Evolutionary conservation across 2,797 vertebrate species (phyloP).

Genomic region (Vultur gryphus): DNA sequence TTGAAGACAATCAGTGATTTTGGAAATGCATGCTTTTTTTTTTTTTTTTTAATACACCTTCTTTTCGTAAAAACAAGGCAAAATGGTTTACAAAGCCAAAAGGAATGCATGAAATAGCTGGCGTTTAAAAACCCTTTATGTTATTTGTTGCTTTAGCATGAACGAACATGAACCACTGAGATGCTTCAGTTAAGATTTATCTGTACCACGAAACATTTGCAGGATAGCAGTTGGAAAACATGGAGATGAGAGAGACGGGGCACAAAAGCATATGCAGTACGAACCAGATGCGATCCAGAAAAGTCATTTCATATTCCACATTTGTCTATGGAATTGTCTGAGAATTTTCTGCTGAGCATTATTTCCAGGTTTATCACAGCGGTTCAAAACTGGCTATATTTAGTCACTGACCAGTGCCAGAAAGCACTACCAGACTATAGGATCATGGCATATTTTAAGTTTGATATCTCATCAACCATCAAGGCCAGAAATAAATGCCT

Average conservation of each 20-base stretch:
- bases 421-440: constrained; percentile 54
- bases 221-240: background rate
- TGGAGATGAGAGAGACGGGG: background rate
- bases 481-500: constrained; percentile 52
- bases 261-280: background rate
- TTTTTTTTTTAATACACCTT: background rate
- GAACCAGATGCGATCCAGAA: background rate
- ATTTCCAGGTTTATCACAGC: constrained; percentile 56
- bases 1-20: constrained; percentile 2
- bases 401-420: constrained; percentile 44
- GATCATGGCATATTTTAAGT: constrained; percentile 61
- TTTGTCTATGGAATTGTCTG: constrained; percentile 60
- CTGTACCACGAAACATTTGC: background rate
- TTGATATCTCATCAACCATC: constrained; percentile 32
- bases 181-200: constrained; percentile 31
- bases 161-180: constrained; percentile 34
- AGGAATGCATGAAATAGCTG: constrained; percentile 54
- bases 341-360: constrained; percentile 51
- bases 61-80: constrained; percentile 35
- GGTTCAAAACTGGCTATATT: constrained; percentile 30
- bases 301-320: constrained; percentile 28
- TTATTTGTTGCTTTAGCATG: constrained; percentile 38
- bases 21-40: background rate
- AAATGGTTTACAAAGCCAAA: constrained; percentile 43
- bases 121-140: constrained; percentile 24